Percentiles rank a stretch among this genome's conserved stretches.
These are phyloP conservation scores for Glandiceps talaboti DNA, from an alignment of 53 echinoderm and acorn worm species.

Conservation along the genomic window DNA sequence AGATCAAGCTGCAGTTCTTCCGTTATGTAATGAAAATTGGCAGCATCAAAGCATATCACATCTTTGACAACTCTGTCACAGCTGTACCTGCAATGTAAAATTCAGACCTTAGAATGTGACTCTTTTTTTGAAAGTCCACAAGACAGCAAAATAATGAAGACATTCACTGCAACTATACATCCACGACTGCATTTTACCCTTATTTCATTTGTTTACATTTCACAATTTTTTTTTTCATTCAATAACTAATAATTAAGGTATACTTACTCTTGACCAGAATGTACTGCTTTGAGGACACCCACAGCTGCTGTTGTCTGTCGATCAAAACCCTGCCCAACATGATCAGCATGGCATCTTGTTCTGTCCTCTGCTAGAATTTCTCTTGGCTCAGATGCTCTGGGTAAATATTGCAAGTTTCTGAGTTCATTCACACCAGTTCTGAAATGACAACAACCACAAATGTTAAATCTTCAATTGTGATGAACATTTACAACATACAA, in stretches of 20 bases:
- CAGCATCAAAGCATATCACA: conserved; percentile 82
- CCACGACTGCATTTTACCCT: too few species aligned
- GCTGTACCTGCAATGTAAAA: not conserved
- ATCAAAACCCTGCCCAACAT: conserved; percentile 98
- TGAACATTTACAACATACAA: not conserved
- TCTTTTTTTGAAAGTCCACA: too few species aligned
- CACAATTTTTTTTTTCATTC: too few species aligned
- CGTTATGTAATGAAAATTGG: conserved; percentile 64
- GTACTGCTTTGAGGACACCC: conserved; percentile 84
- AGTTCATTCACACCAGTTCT: conserved; percentile 93
- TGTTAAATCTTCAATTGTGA: not conserved
- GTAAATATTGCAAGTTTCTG: conserved; percentile 87
- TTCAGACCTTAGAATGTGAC: too few species aligned
- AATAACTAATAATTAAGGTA: too few species aligned
- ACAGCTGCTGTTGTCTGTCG: conserved; percentile 87
- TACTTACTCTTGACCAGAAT: conserved; percentile 5
- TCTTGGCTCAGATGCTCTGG: conserved; percentile 82
- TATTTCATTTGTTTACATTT: too few species aligned
- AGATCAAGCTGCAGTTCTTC: conserved; percentile 84
- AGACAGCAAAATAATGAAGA: too few species aligned
- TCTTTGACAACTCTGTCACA: conserved; percentile 83
- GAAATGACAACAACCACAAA: not conserved
- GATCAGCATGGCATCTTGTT: conserved; percentile 94
- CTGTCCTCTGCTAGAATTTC: conserved; percentile 73
- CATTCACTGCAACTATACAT: too few species aligned